A percentile compares a stretch with the other conserved stretches of the same genome.
phyloP scores from a whole-genome alignment of 2,113 vertebrate genomes.

The Platycercus adscitus region DNA sequence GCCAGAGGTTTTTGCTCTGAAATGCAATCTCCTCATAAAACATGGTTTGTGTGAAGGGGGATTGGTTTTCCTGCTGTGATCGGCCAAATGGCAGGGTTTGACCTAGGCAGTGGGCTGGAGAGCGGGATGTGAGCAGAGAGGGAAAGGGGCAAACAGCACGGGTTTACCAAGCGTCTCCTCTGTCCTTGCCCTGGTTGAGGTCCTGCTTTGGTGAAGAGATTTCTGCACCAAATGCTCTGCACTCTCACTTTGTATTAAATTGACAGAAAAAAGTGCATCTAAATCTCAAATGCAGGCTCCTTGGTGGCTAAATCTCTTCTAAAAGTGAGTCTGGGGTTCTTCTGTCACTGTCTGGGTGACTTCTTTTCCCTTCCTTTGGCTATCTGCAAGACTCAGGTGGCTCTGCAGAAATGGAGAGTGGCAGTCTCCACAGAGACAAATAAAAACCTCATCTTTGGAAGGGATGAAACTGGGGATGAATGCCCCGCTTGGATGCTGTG shows the following conservation, averaged over 20 bases:
- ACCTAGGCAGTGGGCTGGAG: background rate
- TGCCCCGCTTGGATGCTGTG: background rate
- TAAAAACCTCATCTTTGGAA: background rate
- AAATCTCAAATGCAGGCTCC: background rate
- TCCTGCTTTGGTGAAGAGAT: background rate
- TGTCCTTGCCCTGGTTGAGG: background rate
- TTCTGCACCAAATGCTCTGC: background rate
- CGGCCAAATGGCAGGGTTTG: background rate
- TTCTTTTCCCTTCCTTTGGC: background rate
- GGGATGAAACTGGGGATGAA: background rate
- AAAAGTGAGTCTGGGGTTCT: background rate
- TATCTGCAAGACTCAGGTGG: rapidly evolving
- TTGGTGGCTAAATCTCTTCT: background rate
- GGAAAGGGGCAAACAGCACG: background rate
- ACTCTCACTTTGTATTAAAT: background rate
- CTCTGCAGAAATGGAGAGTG: background rate
- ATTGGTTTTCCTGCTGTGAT: background rate
- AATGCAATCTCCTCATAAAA: background rate
- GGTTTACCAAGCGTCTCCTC: background rate
- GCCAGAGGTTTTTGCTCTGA: background rate
- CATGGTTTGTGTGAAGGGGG: rapidly evolving
- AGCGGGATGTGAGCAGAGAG: background rate
- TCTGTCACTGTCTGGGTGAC: background rate
- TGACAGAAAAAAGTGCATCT: background rate
- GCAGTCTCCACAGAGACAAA: background rate